Conservation (phyloP, 2,113 vertebrate genomes). For the Otolemur garnettii region DNA sequence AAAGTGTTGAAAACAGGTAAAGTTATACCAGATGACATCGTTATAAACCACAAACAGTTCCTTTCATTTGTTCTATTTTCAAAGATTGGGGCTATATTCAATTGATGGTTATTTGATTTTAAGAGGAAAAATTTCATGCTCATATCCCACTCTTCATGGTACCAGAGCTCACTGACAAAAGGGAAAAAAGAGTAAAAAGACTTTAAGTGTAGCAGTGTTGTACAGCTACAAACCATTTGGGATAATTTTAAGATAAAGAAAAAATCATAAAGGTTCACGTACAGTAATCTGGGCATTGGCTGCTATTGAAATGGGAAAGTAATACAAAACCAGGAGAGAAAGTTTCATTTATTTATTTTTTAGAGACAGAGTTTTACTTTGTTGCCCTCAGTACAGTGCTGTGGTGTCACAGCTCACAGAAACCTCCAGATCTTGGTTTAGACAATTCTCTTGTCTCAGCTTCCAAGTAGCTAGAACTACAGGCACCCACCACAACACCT, state of each 20-base stretch:
- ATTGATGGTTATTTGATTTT: background rate
- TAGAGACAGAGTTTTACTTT: no score
- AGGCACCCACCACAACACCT: no score
- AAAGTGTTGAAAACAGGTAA: background rate
- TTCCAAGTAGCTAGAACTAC: no score
- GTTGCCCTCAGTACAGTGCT: no score
- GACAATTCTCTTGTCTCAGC: no score
- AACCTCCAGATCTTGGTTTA: no score
- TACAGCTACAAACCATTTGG: background rate
- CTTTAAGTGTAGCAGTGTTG: background rate
- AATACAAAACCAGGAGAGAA: background rate
- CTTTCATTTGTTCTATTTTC: background rate
- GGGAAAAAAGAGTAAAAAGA: background rate
- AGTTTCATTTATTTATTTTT: background rate
- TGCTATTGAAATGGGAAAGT: background rate
- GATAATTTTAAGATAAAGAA: background rate
- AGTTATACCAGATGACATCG: background rate
- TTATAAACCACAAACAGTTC: background rate
- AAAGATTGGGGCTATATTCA: background rate
- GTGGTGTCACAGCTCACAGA: no score
- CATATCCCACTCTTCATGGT: background rate
- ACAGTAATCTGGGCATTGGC: background rate
- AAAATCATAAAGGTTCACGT: background rate
- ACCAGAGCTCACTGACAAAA: background rate
- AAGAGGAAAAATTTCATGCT: background rate